Percentiles rank a stretch among this genome's conserved stretches.
Conservation (phyloP, 2,113 vertebrate species). For the Felis catus region F.catus_Fca126_mat1.0 CM031427.1:31660001-31660500, state of each 20-base stretch:
- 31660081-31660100: neutral
- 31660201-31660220: neutral
- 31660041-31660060: neutral
- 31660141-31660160: neutral
- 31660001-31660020: neutral
- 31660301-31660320: neutral
- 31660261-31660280: neutral
- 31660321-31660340: neutral
- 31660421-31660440: neutral
- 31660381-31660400: neutral
- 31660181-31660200: neutral
- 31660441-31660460: neutral
- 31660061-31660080: neutral
- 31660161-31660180: neutral
- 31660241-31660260: neutral
- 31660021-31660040: fast-evolving
- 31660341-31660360: fast-evolving
- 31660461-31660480: neutral
- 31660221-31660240: too few species aligned
- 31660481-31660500: neutral
- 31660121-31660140: neutral
- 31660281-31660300: neutral
- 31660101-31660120: neutral
- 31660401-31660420: neutral
- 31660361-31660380: neutral